phyloP scores from a whole-genome alignment of 2,888 invertebrate genomes.

The Protonemura montana region DNA sequence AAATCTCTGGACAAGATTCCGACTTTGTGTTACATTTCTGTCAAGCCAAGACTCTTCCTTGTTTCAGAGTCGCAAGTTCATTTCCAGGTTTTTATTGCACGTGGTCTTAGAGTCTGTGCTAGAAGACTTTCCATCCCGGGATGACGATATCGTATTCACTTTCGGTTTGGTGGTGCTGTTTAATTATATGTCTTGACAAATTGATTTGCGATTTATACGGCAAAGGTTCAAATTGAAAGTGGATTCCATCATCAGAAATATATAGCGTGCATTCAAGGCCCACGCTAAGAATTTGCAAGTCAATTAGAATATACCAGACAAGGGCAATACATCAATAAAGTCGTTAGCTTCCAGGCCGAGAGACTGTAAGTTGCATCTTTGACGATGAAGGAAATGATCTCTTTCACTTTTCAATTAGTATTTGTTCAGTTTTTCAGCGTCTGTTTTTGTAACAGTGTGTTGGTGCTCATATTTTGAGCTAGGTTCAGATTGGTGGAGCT shows the following conservation, averaged over 20 bases:
- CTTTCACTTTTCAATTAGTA: conserved; percentile 1
- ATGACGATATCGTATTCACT: too few relatives aligned
- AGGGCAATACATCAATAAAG: not conserved
- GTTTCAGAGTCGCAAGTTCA: not conserved
- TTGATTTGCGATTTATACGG: too few relatives aligned
- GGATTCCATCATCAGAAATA: not conserved
- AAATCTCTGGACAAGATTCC: not conserved
- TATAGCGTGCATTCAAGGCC: not conserved
- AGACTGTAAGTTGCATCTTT: not conserved
- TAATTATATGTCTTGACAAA: too few relatives aligned
- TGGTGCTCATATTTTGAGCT: too few relatives aligned
- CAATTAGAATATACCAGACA: not conserved
- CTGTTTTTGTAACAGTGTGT: not conserved
- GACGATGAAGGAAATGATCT: not conserved
- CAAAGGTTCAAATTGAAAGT: too few relatives aligned
- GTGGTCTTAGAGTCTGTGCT: too few relatives aligned
- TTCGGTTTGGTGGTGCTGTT: too few relatives aligned
- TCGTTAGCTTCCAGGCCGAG: not conserved
- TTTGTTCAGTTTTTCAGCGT: not conserved
- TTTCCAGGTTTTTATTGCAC: too few relatives aligned
- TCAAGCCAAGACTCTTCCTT: not conserved
- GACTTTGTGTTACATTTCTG: not conserved
- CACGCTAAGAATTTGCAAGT: not conserved
- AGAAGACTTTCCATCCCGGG: too few relatives aligned
- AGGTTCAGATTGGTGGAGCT: too few relatives aligned